These are phyloP conservation scores for Pogonus chalceus DNA, from an alignment of 1,140 invertebrate species.

Conservation along the genomic window DNA sequence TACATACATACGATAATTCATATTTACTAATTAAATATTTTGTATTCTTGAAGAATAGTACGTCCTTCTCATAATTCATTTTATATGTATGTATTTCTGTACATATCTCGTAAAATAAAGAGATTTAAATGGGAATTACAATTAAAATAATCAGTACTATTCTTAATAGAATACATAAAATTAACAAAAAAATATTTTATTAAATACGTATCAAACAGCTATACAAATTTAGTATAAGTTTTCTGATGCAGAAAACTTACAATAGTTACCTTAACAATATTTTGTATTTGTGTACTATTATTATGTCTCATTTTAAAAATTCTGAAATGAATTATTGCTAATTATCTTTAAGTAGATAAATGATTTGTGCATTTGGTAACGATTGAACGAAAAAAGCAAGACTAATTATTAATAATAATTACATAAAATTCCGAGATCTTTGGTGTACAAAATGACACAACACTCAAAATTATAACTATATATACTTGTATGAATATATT, in stretches of 20 bases:
- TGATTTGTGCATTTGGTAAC: background rate
- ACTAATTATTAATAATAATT: background rate
- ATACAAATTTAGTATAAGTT: constrained; percentile 1
- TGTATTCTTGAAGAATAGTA: too few relatives aligned
- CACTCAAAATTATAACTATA: too few relatives aligned
- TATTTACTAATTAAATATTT: too few relatives aligned
- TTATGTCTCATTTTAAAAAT: background rate
- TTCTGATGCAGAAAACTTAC: constrained; percentile 10
- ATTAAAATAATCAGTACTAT: too few relatives aligned
- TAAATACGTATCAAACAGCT: background rate
- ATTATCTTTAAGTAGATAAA: background rate
- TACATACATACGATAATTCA: too few relatives aligned
- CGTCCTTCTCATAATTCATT: too few relatives aligned
- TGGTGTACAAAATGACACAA: background rate
- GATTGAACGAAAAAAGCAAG: background rate
- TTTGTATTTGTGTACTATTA: background rate
- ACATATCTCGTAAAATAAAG: too few relatives aligned
- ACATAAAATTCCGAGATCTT: background rate
- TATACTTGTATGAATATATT: too few relatives aligned
- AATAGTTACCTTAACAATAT: background rate
- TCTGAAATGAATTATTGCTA: background rate
- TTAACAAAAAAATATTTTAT: too few relatives aligned
- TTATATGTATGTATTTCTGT: too few relatives aligned
- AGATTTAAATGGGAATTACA: too few relatives aligned
- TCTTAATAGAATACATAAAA: too few relatives aligned